Base-by-base conservation (phyloP, 35 echinoderm and acorn worm genomes). In the Apostichopus parvimensis region DNA sequence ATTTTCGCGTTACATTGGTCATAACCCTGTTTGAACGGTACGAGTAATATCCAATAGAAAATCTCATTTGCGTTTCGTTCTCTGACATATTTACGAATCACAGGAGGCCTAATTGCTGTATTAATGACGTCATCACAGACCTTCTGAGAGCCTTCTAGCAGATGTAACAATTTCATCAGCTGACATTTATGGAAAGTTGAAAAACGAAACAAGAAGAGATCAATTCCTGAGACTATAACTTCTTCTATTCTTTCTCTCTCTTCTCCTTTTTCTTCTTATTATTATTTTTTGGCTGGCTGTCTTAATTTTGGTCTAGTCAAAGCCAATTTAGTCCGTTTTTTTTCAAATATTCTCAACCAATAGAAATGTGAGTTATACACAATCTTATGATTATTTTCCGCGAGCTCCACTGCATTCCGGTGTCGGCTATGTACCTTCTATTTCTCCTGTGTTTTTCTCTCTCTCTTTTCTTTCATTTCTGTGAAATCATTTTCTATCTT, bases 51-150 rank as follows among this genome's bases (percentile, higher is more conserved):
- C 71, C 71, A 75, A 75, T 24, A n/a, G 20, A 18, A 14, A 75
- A 13, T 18, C 71, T 75, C 71, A 22, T 75, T n/a, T 75, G 20
- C 17, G 17, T 7, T 6, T n/a, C 71, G 6, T 75, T 22, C 11
- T 75, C 71, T 75, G 71, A 75, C 71, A 75, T 20, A n/a, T 75
- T 75, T 75, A 75, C 71, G 71, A 75, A 75, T 75, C 71, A 22
- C 17, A 75, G 20, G 71, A n/a, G 71, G 20, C 15, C 6, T 18
- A 75, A 75, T 75, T 20, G 20, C 71, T 1, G n/a, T 75, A 75
- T 75, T 18, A 20, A 75, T 75, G 20, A 22, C 71, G 20, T 75
- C 71, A 20, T 22, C 6, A 18, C 2, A 18, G 6, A 75, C 6
- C 71, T 75, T 75, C 21, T 75, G 20, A 75, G 2, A 75, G 71